phyloP scores from a whole-genome alignment of 2,888 invertebrate genomes.

The Zaprionus bogoriensis region DNA sequence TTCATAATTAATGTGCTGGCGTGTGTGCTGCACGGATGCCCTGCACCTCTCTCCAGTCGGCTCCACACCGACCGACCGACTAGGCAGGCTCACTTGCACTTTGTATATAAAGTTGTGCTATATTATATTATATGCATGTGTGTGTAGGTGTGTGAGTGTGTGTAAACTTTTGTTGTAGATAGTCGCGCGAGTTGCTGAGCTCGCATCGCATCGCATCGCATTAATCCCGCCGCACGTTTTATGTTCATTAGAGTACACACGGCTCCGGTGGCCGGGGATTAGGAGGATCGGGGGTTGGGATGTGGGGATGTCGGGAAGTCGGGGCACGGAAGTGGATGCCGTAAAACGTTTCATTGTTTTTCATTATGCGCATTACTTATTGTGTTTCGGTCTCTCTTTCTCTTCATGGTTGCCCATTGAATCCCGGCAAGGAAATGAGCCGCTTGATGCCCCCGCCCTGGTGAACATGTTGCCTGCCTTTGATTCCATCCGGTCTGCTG shows the following conservation, averaged over 20 bases:
- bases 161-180: background rate
- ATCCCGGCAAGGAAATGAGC: background rate
- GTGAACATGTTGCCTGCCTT: background rate
- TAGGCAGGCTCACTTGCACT: background rate
- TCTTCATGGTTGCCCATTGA: no score
- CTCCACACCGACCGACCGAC: background rate
- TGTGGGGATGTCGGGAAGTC: no score
- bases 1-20: conserved; percentile 60
- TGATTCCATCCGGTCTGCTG: background rate
- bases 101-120: background rate
- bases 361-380: conserved; percentile 37
- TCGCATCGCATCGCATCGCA: conserved; percentile 7
- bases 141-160: background rate
- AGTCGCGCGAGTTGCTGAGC: conserved; percentile 8
- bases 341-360: conserved; percentile 49
- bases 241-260: conserved; percentile 43
- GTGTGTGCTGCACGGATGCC: conserved; percentile 7
- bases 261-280: conserved; percentile 1
- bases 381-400: background rate
- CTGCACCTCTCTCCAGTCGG: no score
- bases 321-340: conserved; percentile 3
- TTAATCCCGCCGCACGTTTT: conserved; percentile 46
- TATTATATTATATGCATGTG: background rate
- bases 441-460: background rate
- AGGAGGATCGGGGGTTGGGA: no score